A percentile compares a stretch with the other conserved stretches of the same genome.
These are phyloP conservation scores for Podarcis muralis DNA, from an alignment of 2,113 vertebrate genomes.

Conservation along the genomic window DNA sequence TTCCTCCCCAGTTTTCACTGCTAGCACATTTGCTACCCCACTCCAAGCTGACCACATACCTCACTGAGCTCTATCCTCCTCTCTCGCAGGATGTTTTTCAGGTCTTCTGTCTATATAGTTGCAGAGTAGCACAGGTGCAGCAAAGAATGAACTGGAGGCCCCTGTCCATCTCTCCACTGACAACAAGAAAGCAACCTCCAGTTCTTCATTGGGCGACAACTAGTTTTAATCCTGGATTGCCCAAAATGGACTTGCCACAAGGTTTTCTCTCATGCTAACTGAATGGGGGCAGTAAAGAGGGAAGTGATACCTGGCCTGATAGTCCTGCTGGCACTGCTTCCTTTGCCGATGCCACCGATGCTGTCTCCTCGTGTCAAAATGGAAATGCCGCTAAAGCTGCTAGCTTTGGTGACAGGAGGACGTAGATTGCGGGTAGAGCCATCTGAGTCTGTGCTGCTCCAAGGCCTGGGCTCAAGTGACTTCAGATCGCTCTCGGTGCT, in stretches of 20 bases:
- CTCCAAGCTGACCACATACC: not conserved
- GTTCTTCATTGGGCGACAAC: too few relatives aligned
- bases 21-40: not conserved
- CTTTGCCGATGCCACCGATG: conserved; percentile 86
- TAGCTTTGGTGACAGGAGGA: conserved; percentile 97
- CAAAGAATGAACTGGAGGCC: not conserved
- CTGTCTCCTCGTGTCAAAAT: conserved; percentile 97
- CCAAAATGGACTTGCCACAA: not conserved
- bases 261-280: not conserved
- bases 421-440: conserved; percentile 90
- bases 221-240: not conserved
- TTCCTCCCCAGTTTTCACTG: not conserved
- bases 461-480: conserved; percentile 93
- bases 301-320: conserved; percentile 84
- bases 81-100: not conserved
- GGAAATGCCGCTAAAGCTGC: conserved; percentile 99
- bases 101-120: not conserved
- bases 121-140: not conserved
- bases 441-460: conserved; percentile 98
- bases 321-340: conserved; percentile 83
- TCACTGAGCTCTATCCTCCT: not conserved
- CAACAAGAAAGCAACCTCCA: not conserved
- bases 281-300: not conserved
- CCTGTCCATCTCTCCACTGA: not conserved
- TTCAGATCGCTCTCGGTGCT: conserved; percentile 98